A percentile compares a stretch with the other conserved stretches of the same genome.
These are phyloP conservation scores for Lota lota DNA, from an alignment of 2,113 vertebrate species.

Conservation along the genomic window DNA sequence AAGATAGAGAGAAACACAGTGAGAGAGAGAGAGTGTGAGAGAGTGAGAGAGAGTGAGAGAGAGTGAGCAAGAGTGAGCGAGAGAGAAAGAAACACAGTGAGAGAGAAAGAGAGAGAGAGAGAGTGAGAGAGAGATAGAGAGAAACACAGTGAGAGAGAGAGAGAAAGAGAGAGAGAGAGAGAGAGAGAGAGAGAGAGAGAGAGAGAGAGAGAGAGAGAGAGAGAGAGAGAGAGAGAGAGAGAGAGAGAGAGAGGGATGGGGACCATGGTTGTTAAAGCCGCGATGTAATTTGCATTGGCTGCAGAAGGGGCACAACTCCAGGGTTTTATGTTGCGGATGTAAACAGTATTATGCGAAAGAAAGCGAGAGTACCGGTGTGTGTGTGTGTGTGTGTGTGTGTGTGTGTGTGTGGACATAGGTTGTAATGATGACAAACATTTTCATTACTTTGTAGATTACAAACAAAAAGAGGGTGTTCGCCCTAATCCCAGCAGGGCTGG, in stretches of 20 bases:
- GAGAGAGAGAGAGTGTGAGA: background rate
- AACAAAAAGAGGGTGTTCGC: no score
- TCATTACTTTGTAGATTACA: no score
- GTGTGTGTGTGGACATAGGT: no score
- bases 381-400: no score
- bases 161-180: conserved; percentile 3
- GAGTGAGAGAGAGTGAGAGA: background rate
- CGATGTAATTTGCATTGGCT: conserved; percentile 20
- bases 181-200: background rate
- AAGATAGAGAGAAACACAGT: no score
- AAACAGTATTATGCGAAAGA: background rate
- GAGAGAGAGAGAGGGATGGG: background rate
- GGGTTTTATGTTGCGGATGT: conserved; percentile 5
- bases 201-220: background rate
- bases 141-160: background rate
- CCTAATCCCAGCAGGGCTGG: no score
- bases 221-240: background rate
- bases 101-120: background rate
- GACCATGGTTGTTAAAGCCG: conserved; percentile 42
- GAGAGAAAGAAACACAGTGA: background rate
- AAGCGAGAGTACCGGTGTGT: no score
- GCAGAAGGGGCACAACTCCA: conserved; percentile 5
- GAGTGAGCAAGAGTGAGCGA: background rate
- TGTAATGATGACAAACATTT: no score
- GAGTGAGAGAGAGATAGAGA: background rate